Evolutionary conservation across 2,797 vertebrate species (phyloP).

Genomic region (Gadopsis marmoratus): DNA sequence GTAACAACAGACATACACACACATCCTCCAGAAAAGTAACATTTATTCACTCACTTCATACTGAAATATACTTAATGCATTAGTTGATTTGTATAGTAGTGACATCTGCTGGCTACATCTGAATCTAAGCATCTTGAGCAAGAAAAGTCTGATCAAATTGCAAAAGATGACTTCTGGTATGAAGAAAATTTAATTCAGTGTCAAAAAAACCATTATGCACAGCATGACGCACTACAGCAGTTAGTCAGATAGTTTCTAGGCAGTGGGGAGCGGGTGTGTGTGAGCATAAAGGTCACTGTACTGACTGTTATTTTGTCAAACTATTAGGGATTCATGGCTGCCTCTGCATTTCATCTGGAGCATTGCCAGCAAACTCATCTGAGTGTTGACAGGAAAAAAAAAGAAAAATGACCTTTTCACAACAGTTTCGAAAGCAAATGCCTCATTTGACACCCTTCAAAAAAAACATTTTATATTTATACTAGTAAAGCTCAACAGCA

Average conservation of each 20-base stretch:
- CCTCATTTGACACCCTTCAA: conserved; percentile 33
- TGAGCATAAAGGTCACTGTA: not conserved
- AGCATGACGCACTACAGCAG: not conserved
- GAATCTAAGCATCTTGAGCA: not conserved
- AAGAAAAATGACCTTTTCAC: no score
- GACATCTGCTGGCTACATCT: conserved; percentile 70
- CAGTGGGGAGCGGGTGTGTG: not conserved
- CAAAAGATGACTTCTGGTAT: not conserved
- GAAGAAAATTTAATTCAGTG: not conserved
- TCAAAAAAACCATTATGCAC: conserved; percentile 1
- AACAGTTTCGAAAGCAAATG: not conserved
- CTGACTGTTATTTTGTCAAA: not conserved
- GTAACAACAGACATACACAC: conserved; percentile 10
- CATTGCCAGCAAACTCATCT: not conserved
- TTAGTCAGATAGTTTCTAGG: not conserved
- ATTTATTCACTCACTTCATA: not conserved
- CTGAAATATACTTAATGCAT: not conserved
- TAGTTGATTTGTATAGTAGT: conserved; percentile 33
- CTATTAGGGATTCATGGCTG: not conserved
- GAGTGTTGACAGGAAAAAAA: conserved; percentile 12
- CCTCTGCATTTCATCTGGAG: conserved; percentile 15
- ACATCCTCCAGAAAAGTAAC: conserved; percentile 18
- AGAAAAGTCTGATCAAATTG: conserved; percentile 1
- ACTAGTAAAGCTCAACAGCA: conserved; percentile 38
- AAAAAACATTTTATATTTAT: conserved; percentile 35